These are phyloP conservation scores for Syngnathus scovelli DNA, from an alignment of 2,113 vertebrate genomes.

Conservation along the genomic window DNA sequence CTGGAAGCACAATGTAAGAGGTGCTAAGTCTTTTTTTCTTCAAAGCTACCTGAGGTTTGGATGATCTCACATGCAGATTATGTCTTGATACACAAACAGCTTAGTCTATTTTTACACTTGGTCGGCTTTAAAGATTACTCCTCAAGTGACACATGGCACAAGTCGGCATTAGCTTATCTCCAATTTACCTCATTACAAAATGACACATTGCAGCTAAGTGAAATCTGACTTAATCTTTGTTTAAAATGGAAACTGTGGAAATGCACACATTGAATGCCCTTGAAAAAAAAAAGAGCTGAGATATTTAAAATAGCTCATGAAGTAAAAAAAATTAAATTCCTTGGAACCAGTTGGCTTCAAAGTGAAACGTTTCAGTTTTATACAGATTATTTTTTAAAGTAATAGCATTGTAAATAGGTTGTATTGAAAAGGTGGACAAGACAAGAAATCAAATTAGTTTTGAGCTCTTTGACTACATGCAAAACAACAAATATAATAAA, in stretches of 20 bases:
- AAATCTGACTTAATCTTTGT: slow-evolving; percentile 15
- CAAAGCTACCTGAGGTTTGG: background rate
- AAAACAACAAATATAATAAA: background rate
- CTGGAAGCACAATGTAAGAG: background rate
- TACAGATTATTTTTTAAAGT: too few species aligned
- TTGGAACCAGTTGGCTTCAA: too few species aligned
- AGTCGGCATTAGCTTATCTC: slow-evolving; percentile 3
- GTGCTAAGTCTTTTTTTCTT: background rate
- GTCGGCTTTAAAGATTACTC: slow-evolving; percentile 39
- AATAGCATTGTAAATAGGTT: too few species aligned
- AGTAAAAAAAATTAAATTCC: too few species aligned
- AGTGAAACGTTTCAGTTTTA: too few species aligned
- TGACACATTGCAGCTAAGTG: slow-evolving; percentile 1
- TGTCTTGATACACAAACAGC: slow-evolving; percentile 22
- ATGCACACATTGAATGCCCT: too few species aligned
- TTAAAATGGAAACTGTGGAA: too few species aligned
- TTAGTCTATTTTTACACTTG: slow-evolving; percentile 44
- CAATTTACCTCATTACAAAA: slow-evolving; percentile 18
- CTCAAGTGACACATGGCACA: background rate
- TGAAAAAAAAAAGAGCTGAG: too few species aligned
- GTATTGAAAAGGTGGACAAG: background rate
- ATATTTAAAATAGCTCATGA: too few species aligned
- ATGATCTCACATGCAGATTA: slow-evolving; percentile 37
- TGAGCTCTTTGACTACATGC: background rate
- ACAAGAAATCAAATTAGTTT: background rate